A percentile compares a stretch with the other conserved stretches of the same genome.
Evolutionary conservation across 2,113 vertebrate species (phyloP).

Genomic region (Tyto alba): DNA sequence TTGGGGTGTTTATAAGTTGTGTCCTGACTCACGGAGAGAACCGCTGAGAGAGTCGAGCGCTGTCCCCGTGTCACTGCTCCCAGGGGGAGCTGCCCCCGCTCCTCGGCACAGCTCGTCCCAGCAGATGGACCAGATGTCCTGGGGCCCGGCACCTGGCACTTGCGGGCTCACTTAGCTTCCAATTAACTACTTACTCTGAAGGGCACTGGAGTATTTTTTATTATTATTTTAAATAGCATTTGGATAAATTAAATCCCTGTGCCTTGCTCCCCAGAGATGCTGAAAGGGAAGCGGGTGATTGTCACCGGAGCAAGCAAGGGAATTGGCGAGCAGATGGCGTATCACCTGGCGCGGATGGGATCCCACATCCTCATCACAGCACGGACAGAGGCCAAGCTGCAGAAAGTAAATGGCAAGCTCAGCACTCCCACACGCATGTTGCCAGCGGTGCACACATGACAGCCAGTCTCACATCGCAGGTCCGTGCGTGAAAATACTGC

Average conservation of each 20-base stretch:
- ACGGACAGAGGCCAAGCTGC: slow-evolving; percentile 64
- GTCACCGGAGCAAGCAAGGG: slow-evolving; percentile 77
- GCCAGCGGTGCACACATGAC: fast-evolving
- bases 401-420: slow-evolving; percentile 66
- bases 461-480: neutral
- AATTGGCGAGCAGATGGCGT: slow-evolving; percentile 76
- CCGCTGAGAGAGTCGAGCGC: fast-evolving
- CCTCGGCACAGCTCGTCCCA: neutral
- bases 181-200: neutral
- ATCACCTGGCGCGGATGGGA: slow-evolving; percentile 76
- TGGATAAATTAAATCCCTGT: neutral
- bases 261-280: slow-evolving; percentile 67
- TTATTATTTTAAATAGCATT: neutral
- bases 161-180: neutral
- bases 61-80: neutral
- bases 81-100: neutral
- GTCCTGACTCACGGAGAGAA: neutral
- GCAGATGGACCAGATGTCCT: neutral
- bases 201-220: neutral
- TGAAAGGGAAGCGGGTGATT: slow-evolving; percentile 74
- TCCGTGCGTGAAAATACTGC: fast-evolving
- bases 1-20: neutral
- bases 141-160: neutral
- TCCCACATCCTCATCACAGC: slow-evolving; percentile 74
- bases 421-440: neutral